phyloP scores from a whole-genome alignment of 1,140 invertebrate genomes.

The Panulirus ornatus region DNA sequence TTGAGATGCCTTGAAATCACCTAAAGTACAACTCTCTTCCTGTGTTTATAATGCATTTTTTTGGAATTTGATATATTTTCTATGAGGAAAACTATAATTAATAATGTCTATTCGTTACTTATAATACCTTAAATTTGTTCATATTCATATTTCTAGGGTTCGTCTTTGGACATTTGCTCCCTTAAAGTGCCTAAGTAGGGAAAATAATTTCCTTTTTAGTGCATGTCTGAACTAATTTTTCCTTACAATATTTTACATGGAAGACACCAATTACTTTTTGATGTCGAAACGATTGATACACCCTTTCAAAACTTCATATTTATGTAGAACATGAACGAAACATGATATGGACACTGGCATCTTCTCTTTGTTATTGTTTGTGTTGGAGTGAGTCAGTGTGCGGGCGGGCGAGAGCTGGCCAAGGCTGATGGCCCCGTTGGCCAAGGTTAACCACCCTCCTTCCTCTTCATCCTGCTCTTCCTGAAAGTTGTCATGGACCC shows the following conservation, averaged over 20 bases:
- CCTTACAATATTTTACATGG: background rate
- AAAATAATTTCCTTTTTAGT: background rate
- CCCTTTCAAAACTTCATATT: background rate
- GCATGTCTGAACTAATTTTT: too few species aligned
- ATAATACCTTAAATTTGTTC: too few species aligned
- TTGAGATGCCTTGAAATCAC: too few species aligned
- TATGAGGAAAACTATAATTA: too few species aligned
- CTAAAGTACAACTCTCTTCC: background rate
- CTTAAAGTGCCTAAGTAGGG: too few species aligned
- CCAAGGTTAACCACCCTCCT: conserved; percentile 17
- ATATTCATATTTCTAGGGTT: too few species aligned
- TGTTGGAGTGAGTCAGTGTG: background rate
- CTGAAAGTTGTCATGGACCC: background rate
- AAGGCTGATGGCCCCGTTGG: background rate
- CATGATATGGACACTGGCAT: background rate
- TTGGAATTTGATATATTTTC: too few species aligned
- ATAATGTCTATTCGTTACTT: too few species aligned
- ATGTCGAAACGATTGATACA: background rate
- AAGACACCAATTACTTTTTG: background rate
- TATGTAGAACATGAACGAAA: background rate
- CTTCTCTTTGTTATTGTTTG: conserved; percentile 23
- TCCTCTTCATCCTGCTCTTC: conserved; percentile 15
- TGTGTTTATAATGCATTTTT: too few species aligned
- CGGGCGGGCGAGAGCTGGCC: too few species aligned
- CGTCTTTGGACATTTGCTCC: too few species aligned